These are phyloP conservation scores for Hydractinia echinata DNA, from an alignment of 30 jellyfish, hydroid and myxozoan genomes.

Conservation along the genomic window DNA sequence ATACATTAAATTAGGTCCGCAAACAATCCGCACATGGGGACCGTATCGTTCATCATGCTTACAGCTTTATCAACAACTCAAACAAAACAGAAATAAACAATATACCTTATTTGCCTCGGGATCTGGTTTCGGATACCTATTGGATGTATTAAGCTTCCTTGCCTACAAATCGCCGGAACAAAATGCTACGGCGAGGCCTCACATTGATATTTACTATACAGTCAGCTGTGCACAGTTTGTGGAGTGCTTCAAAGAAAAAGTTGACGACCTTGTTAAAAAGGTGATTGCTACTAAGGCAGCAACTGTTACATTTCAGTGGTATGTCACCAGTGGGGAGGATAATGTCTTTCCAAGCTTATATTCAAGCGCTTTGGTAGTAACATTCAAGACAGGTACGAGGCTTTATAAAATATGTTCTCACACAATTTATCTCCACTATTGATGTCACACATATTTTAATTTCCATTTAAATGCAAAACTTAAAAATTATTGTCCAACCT, in stretches of 20 bases:
- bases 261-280: background rate
- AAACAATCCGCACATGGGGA: conserved; percentile 7
- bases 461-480: too few relatives aligned
- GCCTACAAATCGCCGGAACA: conserved; percentile 10
- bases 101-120: conserved; percentile 19
- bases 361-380: too few relatives aligned
- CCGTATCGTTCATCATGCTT: conserved; percentile 24
- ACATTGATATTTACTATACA: conserved; percentile 18
- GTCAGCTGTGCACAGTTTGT: background rate
- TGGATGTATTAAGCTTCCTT: conserved; percentile 2
- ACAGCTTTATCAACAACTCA: conserved; percentile 15
- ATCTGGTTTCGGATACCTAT: conserved; percentile 25
- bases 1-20: background rate
- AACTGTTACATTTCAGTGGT: background rate
- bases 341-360: too few relatives aligned
- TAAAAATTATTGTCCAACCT: too few relatives aligned
- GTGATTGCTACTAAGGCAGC: background rate
- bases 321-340: background rate
- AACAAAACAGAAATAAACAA: background rate
- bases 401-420: too few relatives aligned
- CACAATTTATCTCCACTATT: too few relatives aligned
- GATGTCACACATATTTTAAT: too few relatives aligned
- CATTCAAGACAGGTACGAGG: too few relatives aligned
- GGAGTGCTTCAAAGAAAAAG: background rate
- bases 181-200: background rate